Evolutionary conservation across 1,140 invertebrate genomes (phyloP).

Genomic region (Temnothorax longispinosus): DNA sequence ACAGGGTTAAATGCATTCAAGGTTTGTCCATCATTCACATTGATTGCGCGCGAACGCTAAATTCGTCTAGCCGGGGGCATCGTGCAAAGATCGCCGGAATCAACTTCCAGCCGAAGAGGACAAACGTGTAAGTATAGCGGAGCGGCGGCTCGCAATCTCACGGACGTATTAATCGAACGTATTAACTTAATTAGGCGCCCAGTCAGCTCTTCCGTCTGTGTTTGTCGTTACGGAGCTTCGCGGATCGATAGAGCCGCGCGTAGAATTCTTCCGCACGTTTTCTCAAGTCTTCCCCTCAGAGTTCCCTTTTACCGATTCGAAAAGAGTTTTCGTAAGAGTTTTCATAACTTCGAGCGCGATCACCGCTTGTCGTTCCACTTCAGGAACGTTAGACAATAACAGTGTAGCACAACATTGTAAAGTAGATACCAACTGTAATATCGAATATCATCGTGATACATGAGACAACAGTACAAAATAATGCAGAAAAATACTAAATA

Average conservation of each 20-base stretch:
- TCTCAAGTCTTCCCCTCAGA: slow-evolving; percentile 1
- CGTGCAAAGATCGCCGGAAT: slow-evolving; percentile 21
- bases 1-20: slow-evolving; percentile 54
- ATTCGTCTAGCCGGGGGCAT: not conserved
- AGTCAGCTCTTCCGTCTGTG: slow-evolving; percentile 19
- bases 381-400: slow-evolving; percentile 21
- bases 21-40: slow-evolving; percentile 33
- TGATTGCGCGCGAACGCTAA: slow-evolving; percentile 38
- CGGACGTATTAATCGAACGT: slow-evolving; percentile 68
- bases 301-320: slow-evolving; percentile 33
- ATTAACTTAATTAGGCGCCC: slow-evolving; percentile 69
- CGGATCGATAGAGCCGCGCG: slow-evolving; percentile 40
- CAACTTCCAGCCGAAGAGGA: not conserved
- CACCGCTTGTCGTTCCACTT: slow-evolving; percentile 35
- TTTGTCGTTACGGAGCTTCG: slow-evolving; percentile 29
- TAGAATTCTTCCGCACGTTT: slow-evolving; percentile 41
- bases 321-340: slow-evolving; percentile 35
- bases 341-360: slow-evolving; percentile 44
- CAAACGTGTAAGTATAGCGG: not conserved
- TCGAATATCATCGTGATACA: not conserved
- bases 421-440: not conserved
- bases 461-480: not conserved
- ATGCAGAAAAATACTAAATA: not conserved
- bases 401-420: slow-evolving; percentile 28
- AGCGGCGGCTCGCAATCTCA: slow-evolving; percentile 39